Evolutionary conservation across 2,797 vertebrate genomes (phyloP).

Genomic region (Intellagama lesueurii): DNA sequence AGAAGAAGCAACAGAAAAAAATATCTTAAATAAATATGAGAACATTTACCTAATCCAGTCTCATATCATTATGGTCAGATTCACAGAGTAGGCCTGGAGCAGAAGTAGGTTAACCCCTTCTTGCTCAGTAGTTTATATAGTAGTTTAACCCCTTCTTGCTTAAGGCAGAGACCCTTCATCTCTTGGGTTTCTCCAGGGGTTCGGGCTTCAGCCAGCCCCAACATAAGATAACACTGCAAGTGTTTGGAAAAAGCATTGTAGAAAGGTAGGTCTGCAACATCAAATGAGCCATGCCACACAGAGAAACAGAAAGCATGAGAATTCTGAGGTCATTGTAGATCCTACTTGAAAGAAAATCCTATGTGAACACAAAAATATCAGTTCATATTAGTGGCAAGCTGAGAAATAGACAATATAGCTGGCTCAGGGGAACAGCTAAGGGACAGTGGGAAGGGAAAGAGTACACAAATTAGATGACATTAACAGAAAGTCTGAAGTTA

Average conservation of each 20-base stretch:
- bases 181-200: no score
- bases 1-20: neutral
- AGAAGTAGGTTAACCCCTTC: neutral
- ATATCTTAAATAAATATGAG: neutral
- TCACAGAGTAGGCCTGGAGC: neutral
- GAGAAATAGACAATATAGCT: neutral
- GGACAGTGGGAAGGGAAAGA: neutral
- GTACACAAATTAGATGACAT: neutral
- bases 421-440: neutral
- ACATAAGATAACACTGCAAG: neutral
- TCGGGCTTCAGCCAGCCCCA: neutral
- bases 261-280: neutral
- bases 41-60: neutral
- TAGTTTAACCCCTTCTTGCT: neutral
- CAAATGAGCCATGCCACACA: neutral
- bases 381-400: neutral
- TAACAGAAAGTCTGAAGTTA: neutral
- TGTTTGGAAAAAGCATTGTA: neutral
- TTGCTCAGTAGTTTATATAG: no score
- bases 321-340: neutral
- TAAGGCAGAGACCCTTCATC: no score
- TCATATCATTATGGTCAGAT: neutral
- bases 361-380: neutral
- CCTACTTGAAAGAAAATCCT: neutral
- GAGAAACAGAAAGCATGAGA: neutral